A percentile compares a stretch with the other conserved stretches of the same genome.
Conservation (phyloP, 2,797 vertebrate genomes). For the Enteromius fasciolatus region DNA sequence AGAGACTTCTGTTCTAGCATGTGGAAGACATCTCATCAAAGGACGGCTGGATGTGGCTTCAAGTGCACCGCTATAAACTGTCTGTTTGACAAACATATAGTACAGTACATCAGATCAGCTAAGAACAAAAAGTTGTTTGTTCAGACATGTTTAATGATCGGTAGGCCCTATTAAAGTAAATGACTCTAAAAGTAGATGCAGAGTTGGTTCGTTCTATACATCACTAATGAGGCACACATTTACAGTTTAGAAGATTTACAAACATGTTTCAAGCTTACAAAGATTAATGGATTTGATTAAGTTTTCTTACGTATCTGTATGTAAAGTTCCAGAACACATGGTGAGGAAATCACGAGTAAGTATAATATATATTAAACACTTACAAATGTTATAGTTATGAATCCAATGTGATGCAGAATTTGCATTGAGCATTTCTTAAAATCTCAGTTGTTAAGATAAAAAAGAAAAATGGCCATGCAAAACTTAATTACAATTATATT, state of each 20-base stretch:
- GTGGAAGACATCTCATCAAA: constrained; percentile 19
- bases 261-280: not conserved
- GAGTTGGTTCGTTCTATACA: not conserved
- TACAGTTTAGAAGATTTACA: not conserved
- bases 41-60: not conserved
- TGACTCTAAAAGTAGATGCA: not conserved
- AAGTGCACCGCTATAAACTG: not conserved
- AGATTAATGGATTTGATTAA: not conserved
- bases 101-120: constrained; percentile 32
- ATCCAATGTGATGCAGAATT: not conserved
- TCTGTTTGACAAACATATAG: constrained; percentile 22
- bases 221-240: not conserved
- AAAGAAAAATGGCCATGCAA: not conserved
- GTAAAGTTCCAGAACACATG: not conserved
- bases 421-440: not conserved
- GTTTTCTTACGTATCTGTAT: not conserved
- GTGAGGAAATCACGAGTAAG: not conserved
- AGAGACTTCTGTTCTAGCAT: constrained; percentile 13
- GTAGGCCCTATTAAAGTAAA: constrained; percentile 9
- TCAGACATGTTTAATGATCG: constrained; percentile 19
- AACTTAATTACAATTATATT: not conserved
- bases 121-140: not conserved
- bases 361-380: not conserved
- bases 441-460: not conserved
- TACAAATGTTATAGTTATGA: not conserved